Evolutionary conservation across 2,113 vertebrate genomes (phyloP), one percentile per base, ranked within the genome.

Genomic region (Elanus axillaris): DNA sequence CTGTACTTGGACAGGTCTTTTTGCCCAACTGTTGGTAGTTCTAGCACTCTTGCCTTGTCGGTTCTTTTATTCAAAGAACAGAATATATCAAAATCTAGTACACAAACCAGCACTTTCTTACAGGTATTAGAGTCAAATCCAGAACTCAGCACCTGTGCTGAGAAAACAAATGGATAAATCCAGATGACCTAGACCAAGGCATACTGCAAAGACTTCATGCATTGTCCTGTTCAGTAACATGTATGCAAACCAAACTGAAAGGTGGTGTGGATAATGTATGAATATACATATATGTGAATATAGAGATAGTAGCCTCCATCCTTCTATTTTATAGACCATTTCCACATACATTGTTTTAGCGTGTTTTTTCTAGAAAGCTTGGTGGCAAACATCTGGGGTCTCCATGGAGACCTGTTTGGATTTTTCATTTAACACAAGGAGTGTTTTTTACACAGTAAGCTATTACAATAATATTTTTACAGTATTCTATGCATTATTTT

Each of bases 211-310:
- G 21, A 16, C 18, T 66, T 67, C 5, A 3, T 50, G n/a, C 5
- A 12, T 19, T 48, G 13, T 52, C 42, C 31, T 36, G 20, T 26
- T 72, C n/a, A 36, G 0, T 19, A 79, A 27, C 42, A 48, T 3
- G 8, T 53, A 7, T 34, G 71, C 56, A 52, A 55, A 23, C 3
- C 10, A 22, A 77, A 32, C 32, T 19, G 34, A 18, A 8, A 7
- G 6, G 11, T 60, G 55, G 8, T 16, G 16, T 20, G 55, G 16
- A 4, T n/a, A 31, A 43, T 9, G 4, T 1, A 3, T 0, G 6
- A 10, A 38, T 42, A 4, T 17, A 2, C 1, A 2, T 25, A 9
- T 11, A 1, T 27, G 12, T 48, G 15, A 36, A 14, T 0, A 8
- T 2, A 45, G 5, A 13, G 8, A 56, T 4, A 68, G 29, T 10